Conservation (phyloP, 2,888 invertebrate genomes). For the Cacoxenus indagator region DNA sequence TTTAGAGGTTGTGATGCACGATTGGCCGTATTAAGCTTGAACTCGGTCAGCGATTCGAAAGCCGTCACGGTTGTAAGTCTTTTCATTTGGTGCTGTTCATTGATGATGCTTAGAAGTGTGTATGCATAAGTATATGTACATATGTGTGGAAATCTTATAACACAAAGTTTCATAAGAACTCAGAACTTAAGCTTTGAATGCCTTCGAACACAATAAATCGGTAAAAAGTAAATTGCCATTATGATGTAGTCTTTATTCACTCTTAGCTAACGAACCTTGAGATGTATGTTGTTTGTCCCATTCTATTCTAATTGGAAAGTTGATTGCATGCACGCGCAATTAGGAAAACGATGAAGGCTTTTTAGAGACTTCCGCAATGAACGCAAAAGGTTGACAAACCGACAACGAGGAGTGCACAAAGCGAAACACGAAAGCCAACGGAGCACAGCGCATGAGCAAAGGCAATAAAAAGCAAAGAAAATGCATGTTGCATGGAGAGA, state of each 20-base stretch:
- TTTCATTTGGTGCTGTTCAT: constrained; percentile 42
- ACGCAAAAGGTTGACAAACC: constrained; percentile 49
- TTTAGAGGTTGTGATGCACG: constrained; percentile 24
- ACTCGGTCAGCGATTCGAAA: constrained; percentile 46
- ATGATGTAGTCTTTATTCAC: constrained; percentile 3
- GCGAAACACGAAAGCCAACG: constrained; percentile 31
- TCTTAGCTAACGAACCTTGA: constrained; percentile 35
- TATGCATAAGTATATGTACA: not conserved
- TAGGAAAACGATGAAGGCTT: constrained; percentile 21
- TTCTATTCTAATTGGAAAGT: constrained; percentile 55
- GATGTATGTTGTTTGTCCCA: constrained; percentile 29
- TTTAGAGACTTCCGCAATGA: constrained; percentile 54
- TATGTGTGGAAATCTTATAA: not conserved
- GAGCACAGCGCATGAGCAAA: constrained; percentile 38
- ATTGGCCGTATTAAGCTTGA: constrained; percentile 4
- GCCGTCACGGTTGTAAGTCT: constrained; percentile 34
- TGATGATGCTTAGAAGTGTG: constrained; percentile 48
- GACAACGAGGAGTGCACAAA: constrained; percentile 33
- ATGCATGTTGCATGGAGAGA: constrained; percentile 19
- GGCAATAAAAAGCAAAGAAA: constrained; percentile 29
- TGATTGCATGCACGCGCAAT: constrained; percentile 42
- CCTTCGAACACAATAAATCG: no score
- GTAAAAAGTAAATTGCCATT: not conserved
- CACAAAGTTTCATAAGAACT: no score
- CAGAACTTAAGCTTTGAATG: no score